Percentiles rank a stretch among this genome's conserved stretches.
Evolutionary conservation across 2,888 invertebrate genomes (phyloP).

Genomic region (Mythimna pallens): DNA sequence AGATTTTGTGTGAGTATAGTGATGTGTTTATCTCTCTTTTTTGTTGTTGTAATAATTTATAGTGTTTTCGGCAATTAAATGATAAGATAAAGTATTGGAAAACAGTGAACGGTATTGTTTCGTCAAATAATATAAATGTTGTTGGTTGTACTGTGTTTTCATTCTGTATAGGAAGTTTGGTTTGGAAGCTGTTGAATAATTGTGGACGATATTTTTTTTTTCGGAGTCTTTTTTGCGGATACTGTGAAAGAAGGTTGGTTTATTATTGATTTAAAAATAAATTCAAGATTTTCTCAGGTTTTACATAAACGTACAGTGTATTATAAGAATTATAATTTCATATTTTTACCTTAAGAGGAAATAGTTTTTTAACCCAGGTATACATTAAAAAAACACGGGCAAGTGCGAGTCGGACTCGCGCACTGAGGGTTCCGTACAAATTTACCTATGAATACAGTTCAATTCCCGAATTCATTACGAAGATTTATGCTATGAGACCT

Average conservation of each 20-base stretch:
- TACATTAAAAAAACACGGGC: too few relatives aligned
- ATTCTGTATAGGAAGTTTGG: conserved; percentile 13
- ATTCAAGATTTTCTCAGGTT: background rate
- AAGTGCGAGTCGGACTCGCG: too few relatives aligned
- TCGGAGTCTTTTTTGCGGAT: background rate
- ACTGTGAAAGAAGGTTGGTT: conserved; percentile 33
- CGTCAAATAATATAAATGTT: background rate
- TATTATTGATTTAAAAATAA: background rate
- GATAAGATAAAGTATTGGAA: conserved; percentile 28
- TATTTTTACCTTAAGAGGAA: background rate
- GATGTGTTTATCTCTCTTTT: conserved; percentile 25
- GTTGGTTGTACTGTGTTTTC: conserved; percentile 19
- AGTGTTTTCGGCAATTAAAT: conserved; percentile 33
- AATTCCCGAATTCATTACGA: too few relatives aligned
- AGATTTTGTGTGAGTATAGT: conserved; percentile 45
- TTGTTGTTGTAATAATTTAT: background rate
- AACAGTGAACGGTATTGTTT: conserved; percentile 34
- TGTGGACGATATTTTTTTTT: conserved; percentile 2
- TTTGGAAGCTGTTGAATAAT: conserved; percentile 31
- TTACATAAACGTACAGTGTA: background rate
- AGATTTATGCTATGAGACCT: too few relatives aligned
- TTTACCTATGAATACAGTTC: too few relatives aligned
- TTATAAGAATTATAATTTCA: background rate
- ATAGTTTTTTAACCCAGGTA: too few relatives aligned
- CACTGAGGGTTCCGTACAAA: too few relatives aligned